Conservation (phyloP, 2,113 vertebrate species). For the Cheilinus undulatus region DNA sequence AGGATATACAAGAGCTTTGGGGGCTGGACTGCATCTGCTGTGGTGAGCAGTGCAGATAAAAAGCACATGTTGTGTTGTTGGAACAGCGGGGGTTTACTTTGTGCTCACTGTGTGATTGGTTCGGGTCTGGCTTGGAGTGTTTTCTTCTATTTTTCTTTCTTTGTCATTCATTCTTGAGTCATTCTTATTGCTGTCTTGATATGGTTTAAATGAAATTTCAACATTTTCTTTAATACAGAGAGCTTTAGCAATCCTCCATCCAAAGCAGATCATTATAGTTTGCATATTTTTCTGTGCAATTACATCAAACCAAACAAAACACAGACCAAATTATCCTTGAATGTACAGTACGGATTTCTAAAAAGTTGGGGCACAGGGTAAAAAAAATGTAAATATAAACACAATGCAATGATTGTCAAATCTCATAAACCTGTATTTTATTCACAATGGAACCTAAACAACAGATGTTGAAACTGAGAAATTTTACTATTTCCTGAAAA, state of each 20-base stretch:
- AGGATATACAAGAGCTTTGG: slow-evolving; percentile 34
- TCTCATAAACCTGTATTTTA: too few species aligned
- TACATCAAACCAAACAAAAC: background rate
- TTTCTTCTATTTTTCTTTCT: slow-evolving; percentile 12
- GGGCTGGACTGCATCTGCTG: slow-evolving; percentile 26
- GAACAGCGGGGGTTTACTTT: slow-evolving; percentile 31
- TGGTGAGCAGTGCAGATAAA: slow-evolving; percentile 33
- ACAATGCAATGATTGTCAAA: too few species aligned
- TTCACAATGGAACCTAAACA: too few species aligned
- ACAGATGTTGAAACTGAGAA: too few species aligned
- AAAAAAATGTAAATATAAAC: too few species aligned
- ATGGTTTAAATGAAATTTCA: background rate
- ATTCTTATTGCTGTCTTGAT: background rate
- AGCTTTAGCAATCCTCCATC: background rate
- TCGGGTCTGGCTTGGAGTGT: background rate
- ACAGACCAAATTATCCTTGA: too few species aligned
- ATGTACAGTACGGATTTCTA: too few species aligned
- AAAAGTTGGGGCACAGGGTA: too few species aligned
- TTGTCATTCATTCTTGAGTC: background rate
- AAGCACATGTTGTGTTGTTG: slow-evolving; percentile 1
- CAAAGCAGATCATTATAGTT: background rate
- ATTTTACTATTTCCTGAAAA: too few species aligned
- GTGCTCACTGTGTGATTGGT: slow-evolving; percentile 24
- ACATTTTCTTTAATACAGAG: background rate
- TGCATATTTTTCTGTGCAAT: background rate